A percentile compares a stretch with the other conserved stretches of the same genome.
These are phyloP conservation scores for Cephus spinipes DNA, from an alignment of 2,888 invertebrate genomes.

Conservation along the genomic window DNA sequence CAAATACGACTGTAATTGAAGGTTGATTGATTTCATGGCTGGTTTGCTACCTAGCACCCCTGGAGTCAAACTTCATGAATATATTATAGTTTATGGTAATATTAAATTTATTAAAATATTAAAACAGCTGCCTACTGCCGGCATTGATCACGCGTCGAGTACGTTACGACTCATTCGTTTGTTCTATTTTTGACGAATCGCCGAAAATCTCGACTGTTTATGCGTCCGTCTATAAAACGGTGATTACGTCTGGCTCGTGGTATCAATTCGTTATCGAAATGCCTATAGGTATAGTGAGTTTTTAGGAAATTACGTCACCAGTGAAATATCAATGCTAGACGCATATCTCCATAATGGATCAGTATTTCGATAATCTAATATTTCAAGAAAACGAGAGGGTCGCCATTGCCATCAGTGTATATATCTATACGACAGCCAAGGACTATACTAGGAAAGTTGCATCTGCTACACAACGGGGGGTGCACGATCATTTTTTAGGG, in stretches of 20 bases:
- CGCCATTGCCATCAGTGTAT: conserved; percentile 14
- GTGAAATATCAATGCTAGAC: conserved; percentile 27
- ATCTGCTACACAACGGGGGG: conserved; percentile 62
- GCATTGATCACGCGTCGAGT: not conserved
- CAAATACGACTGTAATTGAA: conserved; percentile 9
- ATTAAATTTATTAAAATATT: conserved; percentile 7
- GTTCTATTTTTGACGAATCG: not conserved
- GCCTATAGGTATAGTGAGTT: not conserved
- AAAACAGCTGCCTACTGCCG: conserved; percentile 1
- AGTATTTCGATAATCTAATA: conserved; percentile 34
- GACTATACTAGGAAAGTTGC: conserved; percentile 48
- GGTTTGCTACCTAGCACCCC: conserved; percentile 5
- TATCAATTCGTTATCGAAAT: not conserved
- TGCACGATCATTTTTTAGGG: conserved; percentile 61
- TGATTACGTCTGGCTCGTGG: not conserved
- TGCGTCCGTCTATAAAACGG: not conserved
- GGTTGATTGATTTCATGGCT: conserved; percentile 2
- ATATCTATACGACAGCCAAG: conserved; percentile 32
- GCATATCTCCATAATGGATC: conserved; percentile 23
- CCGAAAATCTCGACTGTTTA: not conserved
- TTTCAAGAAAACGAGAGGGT: conserved; percentile 20
- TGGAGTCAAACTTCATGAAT: conserved; percentile 8
- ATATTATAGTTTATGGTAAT: conserved; percentile 3
- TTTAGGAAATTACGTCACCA: not conserved
- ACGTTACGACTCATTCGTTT: not conserved